Percentiles rank a stretch among this genome's conserved stretches.
Evolutionary conservation across 2,797 vertebrate species (phyloP).

Genomic region (Buphagus erythrorhynchus): DNA sequence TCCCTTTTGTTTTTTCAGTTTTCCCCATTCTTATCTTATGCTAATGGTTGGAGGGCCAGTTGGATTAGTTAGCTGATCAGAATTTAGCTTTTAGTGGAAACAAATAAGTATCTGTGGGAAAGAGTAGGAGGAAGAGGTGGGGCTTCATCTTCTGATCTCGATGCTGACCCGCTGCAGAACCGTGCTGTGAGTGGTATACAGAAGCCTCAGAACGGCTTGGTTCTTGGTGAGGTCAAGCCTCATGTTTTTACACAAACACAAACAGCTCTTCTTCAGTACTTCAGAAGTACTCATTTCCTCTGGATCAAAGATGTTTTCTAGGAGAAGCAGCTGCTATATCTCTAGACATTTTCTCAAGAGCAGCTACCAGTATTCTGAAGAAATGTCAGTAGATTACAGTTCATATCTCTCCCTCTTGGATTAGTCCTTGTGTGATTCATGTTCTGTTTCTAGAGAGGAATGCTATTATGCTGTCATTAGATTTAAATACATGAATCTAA

Average conservation of each 20-base stretch:
- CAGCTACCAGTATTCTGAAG: neutral
- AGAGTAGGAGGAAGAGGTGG: neutral
- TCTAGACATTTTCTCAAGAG: neutral
- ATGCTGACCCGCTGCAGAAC: neutral
- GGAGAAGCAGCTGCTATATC: neutral
- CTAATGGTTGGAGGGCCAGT: neutral
- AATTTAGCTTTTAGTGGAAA: neutral
- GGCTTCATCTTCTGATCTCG: neutral
- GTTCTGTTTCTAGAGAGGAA: neutral
- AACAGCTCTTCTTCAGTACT: neutral
- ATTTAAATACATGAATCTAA: neutral
- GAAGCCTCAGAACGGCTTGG: neutral
- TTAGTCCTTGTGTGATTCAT: neutral
- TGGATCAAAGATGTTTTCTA: neutral
- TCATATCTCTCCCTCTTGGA: neutral
- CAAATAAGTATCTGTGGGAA: neutral
- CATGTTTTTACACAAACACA: neutral
- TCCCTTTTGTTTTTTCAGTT: neutral
- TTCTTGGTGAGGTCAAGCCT: neutral
- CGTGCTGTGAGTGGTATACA: neutral
- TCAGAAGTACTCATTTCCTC: neutral
- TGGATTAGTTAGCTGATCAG: neutral
- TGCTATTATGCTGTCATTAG: neutral
- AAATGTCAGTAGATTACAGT: neutral
- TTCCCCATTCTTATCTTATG: neutral